phyloP scores from a whole-genome alignment of 2,888 invertebrate genomes.

The Cephus spinipes region DNA sequence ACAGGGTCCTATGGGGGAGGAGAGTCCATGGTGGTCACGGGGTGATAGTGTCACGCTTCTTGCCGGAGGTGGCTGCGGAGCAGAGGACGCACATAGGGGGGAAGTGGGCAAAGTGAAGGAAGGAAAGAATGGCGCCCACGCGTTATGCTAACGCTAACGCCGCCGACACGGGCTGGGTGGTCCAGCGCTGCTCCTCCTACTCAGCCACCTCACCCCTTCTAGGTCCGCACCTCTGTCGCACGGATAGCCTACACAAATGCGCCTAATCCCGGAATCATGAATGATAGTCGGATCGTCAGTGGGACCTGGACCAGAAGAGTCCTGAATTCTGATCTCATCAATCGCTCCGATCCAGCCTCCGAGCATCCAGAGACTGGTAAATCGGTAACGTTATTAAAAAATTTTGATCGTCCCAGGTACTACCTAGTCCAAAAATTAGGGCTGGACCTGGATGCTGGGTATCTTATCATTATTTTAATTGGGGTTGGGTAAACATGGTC shows the following conservation, averaged over 20 bases:
- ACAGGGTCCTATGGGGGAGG: neutral
- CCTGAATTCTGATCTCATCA: too few species aligned
- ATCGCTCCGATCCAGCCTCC: too few species aligned
- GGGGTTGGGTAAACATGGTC: neutral
- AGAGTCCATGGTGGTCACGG: neutral
- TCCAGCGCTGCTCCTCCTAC: slow-evolving; percentile 63
- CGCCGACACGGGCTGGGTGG: slow-evolving; percentile 65
- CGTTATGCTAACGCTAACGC: slow-evolving; percentile 63
- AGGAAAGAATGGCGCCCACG: slow-evolving; percentile 64
- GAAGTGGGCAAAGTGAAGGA: slow-evolving; percentile 43
- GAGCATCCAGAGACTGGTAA: too few species aligned
- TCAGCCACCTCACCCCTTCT: slow-evolving; percentile 48
- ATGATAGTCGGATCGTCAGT: neutral
- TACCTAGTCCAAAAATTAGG: neutral
- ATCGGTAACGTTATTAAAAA: neutral
- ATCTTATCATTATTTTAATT: neutral
- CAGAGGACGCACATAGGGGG: slow-evolving; percentile 37
- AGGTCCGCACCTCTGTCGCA: slow-evolving; percentile 45
- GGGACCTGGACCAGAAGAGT: too few species aligned
- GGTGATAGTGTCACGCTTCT: slow-evolving; percentile 27
- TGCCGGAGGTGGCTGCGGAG: slow-evolving; percentile 30
- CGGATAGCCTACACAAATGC: neutral
- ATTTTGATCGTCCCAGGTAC: neutral
- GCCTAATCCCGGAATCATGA: neutral
- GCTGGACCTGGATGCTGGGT: neutral